phyloP scores from a whole-genome alignment of 2,888 invertebrate genomes.

The Linyphia triangularis region DNA sequence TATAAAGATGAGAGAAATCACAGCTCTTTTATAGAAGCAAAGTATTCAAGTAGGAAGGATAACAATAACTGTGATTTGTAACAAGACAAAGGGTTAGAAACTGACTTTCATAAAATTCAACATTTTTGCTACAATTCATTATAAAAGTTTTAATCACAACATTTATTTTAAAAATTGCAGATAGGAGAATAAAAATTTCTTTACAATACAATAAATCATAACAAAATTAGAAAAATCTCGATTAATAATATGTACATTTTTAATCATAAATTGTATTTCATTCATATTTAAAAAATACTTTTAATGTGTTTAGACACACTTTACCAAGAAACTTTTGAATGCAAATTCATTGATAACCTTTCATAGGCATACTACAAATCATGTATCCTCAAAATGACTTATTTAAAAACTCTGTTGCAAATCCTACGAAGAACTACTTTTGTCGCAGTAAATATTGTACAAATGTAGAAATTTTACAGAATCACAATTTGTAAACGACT shows the following conservation, averaged over 20 bases:
- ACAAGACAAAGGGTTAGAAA: neutral
- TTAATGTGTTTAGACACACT: neutral
- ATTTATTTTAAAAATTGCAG: neutral
- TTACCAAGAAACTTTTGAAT: neutral
- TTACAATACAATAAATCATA: neutral
- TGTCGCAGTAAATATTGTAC: no score
- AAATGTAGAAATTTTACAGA: neutral
- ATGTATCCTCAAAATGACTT: neutral
- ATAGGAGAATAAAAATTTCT: neutral
- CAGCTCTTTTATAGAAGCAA: neutral
- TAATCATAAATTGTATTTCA: neutral
- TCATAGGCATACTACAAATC: neutral
- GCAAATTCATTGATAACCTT: neutral
- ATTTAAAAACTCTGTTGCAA: neutral
- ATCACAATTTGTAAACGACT: neutral
- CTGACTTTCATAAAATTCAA: neutral
- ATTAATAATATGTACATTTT: neutral
- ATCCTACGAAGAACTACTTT: neutral
- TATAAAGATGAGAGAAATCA: neutral
- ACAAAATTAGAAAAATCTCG: constrained; percentile 3
- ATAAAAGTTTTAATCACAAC: neutral
- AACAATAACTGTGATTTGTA: neutral
- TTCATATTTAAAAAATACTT: neutral
- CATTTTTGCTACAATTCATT: neutral
- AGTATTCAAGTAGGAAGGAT: neutral